Evolutionary conservation across 1,140 invertebrate genomes (phyloP), one percentile per base, ranked within the genome.

Genomic region (Drosophila ananassae): DNA sequence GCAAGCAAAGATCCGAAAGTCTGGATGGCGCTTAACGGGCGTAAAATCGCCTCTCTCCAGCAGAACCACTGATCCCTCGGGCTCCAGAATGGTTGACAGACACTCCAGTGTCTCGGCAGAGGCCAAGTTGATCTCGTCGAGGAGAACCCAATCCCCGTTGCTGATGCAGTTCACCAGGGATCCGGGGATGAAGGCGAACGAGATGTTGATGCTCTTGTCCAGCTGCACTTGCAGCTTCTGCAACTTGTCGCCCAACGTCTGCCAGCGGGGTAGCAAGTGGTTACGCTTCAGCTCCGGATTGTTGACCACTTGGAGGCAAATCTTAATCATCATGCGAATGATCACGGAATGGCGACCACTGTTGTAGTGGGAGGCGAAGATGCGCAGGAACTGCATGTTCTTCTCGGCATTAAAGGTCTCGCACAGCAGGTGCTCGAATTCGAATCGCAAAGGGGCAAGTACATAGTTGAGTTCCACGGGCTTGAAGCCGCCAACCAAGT

Each of bases 101-200:
- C 98, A 99, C 89, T 99, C 98, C 39, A 99, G 93, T 12, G 98
- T 99, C 93, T 99, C 98, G 0, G 97, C 96, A 47, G 97, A 96
- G 0, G 98, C 98, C 61, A 99, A 94, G 93, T 99, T 99, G 24
- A 99, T 99, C 94, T 99, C 98, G 92, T 99, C 98, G 30, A 99
- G 91, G 17, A 99, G 92, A 32, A 99, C 96, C 98, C 98, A 99
- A 79, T 98, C 94, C 1, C 97, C 98, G 79, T 97, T 94, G 91
- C 95, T 95, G 71, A 99, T 93, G 7, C 98, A 98, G 92, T 96
- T 97, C 1, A 99, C 96, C 64, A 99, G 93, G 67, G 96, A 96
- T 17, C 98, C 98, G 92, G 99, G 97, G 63, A 99, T 96, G 82
- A 99, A 99, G 0, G 97, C 94, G 92, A 99, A 99, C 0, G 97